These are phyloP conservation scores for Scophthalmus maximus DNA, from an alignment of 2,113 vertebrate species.

Conservation along the genomic window DNA sequence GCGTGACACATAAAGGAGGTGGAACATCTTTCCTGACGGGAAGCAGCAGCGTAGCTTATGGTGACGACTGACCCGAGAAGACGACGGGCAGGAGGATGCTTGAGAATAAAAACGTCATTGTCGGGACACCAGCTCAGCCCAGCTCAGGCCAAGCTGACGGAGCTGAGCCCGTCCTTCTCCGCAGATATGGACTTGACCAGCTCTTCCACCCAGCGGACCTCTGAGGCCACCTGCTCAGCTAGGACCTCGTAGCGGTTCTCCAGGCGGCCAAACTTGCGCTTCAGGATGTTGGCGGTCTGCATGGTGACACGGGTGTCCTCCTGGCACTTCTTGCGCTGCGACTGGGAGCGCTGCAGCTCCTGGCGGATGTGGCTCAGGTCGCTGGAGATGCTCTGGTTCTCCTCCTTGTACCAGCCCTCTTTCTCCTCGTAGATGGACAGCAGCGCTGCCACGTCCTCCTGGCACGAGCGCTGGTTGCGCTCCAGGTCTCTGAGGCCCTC, in stretches of 20 bases:
- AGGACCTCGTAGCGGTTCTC: slow-evolving; percentile 93
- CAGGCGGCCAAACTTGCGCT: slow-evolving; percentile 90
- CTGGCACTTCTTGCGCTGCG: slow-evolving; percentile 89
- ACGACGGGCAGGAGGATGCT: slow-evolving; percentile 24
- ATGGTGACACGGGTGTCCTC: slow-evolving; percentile 87
- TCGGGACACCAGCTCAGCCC: not conserved
- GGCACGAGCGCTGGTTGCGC: slow-evolving; percentile 89
- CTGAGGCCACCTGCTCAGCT: slow-evolving; percentile 91
- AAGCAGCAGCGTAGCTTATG: slow-evolving; percentile 58
- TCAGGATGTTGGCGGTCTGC: slow-evolving; percentile 88
- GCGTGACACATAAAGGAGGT: slow-evolving; percentile 7
- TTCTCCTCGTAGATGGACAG: slow-evolving; percentile 95
- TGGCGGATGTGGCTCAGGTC: slow-evolving; percentile 90
- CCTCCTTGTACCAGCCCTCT: slow-evolving; percentile 95
- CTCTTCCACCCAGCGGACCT: slow-evolving; percentile 96
- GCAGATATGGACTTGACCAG: slow-evolving; percentile 88
- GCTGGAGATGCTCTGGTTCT: slow-evolving; percentile 90
- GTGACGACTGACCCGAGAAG: slow-evolving; percentile 45
- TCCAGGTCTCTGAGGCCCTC: slow-evolving; percentile 91
- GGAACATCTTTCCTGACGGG: slow-evolving; percentile 20
- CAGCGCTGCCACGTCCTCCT: slow-evolving; percentile 91
- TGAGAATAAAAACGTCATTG: slow-evolving; percentile 33
- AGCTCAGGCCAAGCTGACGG: slow-evolving; percentile 82
- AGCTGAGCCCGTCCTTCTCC: slow-evolving; percentile 82
- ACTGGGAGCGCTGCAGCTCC: slow-evolving; percentile 90